Base-by-base conservation (phyloP, 2,797 vertebrate species). In the Cebuella pygmaea region DNA sequence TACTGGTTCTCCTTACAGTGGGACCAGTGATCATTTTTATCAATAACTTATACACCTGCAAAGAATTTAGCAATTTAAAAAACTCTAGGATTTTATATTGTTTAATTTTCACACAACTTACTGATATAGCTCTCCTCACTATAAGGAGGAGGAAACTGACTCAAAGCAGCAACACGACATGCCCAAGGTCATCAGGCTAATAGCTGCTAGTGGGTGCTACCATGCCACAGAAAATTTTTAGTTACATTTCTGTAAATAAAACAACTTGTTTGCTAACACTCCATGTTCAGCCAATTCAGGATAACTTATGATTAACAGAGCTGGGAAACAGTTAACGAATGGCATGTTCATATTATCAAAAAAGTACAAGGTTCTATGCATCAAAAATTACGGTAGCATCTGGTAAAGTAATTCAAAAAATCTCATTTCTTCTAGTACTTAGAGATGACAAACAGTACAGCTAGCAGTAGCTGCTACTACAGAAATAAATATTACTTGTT, bases 401-500 rank as follows among this genome's bases (percentile, higher is more conserved):
- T 81, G 5, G 74, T 93, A n/a, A 55, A 75, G 91, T 10, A 84
- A 76, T 76, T 93, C 22, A 70, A 89, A 59, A 86, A 76, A 75
- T 80, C 46, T 79, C 19, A 36, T 75, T 50, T 57, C 36, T 30
- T 81, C 44, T 90, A 52, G 41, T 27, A 93, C 74, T 57, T 92
- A 84, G 7, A 83, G 48, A 94, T 70, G 55, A 61, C 5, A 86
- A 55, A 89, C 55, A n/a, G 57, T 61, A 81, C 6, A 83, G 57
- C 55, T 59, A 70, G 57, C n/a, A 95, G 88, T 12, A 74, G 81
- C 27, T 76, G 78, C 36, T 59, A 17, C n/a, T 76, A 11, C 50
- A 88, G 76, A 93, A 93, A 87, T 78, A 94, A 93, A n/a, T 64
- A 78, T 8, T 67, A 76, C 88, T 64, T 39, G 52, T 50, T 81